Base-by-base conservation (phyloP, 2,888 invertebrate species). In the Idaea dimidiata region DNA sequence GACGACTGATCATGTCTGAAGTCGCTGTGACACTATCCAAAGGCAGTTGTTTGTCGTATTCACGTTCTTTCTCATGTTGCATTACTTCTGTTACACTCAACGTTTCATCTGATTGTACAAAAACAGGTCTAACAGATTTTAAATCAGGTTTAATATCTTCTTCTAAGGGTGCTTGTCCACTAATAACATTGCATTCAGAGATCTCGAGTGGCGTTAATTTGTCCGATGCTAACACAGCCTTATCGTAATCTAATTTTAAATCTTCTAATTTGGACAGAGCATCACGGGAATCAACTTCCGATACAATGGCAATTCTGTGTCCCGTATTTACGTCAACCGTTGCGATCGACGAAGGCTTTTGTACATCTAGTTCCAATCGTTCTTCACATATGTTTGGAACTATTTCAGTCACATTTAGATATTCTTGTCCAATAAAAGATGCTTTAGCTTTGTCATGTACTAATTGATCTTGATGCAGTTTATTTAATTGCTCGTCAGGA, bases 401-500 rank as follows among this genome's bases (percentile, higher is more conserved):
- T 0, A 94, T 78, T 84, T 95, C 94, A 6, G 93, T 94, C 16
- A 96, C 87, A 75, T 93, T 93, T 58, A 96, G 70, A 70, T 94
- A 87, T 95, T 93, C 75, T 85, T 93, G 91, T 89, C 93, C 78
- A 86, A 93, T 81, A 93, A 94, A 89, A 33, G 93, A 75, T 61
- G 90, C 84, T 7, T 90, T 91, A 24, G 95, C 95, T 64, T 82
- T 82, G 66, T 93, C 94, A 16, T 75, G 70, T 31, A 94, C 77
- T 4, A 91, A 84, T 84, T 95, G 94, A 69, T 90, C 93, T 75
- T 95, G 94, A 17, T 89, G 76, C 54, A 93, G 84, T 33, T 88
- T 82, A 76, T 84, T 86, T 66, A 93, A 73, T 66, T 93, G 92
- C 82, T 96, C 96, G 63, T 87, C 78, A 31, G 85, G 78, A 57